Evolutionary conservation across 2,797 vertebrate genomes (phyloP), one percentile per base, ranked within the genome.

Genomic region (Pseudochromis fuscus): DNA sequence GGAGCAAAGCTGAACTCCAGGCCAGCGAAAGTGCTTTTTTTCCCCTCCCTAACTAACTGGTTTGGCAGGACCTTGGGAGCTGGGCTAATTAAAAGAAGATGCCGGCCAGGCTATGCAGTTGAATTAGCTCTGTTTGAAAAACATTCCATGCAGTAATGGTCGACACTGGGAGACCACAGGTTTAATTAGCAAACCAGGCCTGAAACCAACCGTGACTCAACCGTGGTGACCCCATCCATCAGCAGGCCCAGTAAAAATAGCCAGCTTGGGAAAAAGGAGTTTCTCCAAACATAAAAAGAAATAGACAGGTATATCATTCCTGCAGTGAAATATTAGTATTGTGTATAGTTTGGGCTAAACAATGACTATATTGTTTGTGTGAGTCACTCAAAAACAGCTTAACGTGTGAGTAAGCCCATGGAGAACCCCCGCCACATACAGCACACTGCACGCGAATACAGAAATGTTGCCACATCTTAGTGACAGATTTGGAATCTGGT

Each of bases 161-260:
- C 91, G 88, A 91, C 87, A 91, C 88, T 92, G 93, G 89, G 85
- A 89, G 83, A 91, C 92, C 93, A 83, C 92, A 91, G 89, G 92
- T 91, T 94, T 92, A 94, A 94, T 94, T 94, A 94, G 90, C 90
- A 92, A 93, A 93, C 91, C 93, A 93, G 92, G 87, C 83, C 88
- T 89, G 81, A 90, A 88, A 91, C 88, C 92, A 88, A 92, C 87
- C 85, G 81, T 93, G 93, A 94, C 92, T 94, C 91, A 94, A 88
- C 90, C 85, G 81, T 84, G 87, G 85, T 91, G 89, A 92, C 92
- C 91, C 91, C 78, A 85, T 91, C 88, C 91, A 89, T 90, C 87
- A 85, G 87, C 77, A 77, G 75, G 78, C 74, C 81, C 72, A 77
- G 89, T 90, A 94, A 94, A 95, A 94, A 95, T 93, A 94, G 88